A percentile compares a stretch with the other conserved stretches of the same genome.
Conservation (phyloP, 2,113 vertebrate species). For the Myxocyprinus asiaticus region DNA sequence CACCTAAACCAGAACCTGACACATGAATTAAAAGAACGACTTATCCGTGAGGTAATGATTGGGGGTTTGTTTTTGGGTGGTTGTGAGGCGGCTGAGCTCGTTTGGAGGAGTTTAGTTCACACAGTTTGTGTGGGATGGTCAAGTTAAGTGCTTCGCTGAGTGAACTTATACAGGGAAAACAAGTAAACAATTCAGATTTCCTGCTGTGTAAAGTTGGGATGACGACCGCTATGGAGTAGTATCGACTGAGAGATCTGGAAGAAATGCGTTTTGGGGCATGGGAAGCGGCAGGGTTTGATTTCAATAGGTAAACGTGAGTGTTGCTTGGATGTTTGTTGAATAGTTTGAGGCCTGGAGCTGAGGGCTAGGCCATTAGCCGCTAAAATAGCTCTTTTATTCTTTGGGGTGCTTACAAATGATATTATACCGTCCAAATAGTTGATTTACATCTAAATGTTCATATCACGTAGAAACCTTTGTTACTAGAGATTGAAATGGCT, state of each 20-base stretch:
- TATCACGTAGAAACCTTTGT: neutral
- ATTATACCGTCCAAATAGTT: neutral
- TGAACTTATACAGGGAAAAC: conserved; percentile 73
- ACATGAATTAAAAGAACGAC: conserved; percentile 77
- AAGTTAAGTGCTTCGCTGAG: conserved; percentile 52
- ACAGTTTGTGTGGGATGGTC: conserved; percentile 58
- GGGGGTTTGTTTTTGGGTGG: conserved; percentile 1
- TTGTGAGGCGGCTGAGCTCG: neutral
- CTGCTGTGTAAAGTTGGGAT: conserved; percentile 68
- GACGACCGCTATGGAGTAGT: conserved; percentile 47
- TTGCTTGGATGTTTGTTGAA: conserved; percentile 66
- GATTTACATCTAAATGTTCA: neutral
- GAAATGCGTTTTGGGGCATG: conserved; percentile 31
- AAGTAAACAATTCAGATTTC: conserved; percentile 69
- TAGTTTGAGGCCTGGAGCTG: conserved; percentile 76
- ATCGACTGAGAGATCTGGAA: neutral
- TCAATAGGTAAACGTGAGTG: conserved; percentile 57
- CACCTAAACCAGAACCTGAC: conserved; percentile 70
- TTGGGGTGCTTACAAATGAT: neutral
- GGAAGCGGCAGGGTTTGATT: conserved; percentile 53
- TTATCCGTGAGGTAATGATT: conserved; percentile 75
- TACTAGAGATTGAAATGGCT: neutral
- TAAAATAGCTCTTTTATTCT: neutral
- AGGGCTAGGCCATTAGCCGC: conserved; percentile 52
- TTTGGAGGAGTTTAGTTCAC: conserved; percentile 21